Conservation (phyloP, 1,140 invertebrate genomes). For the Ceratosolen solmsi region DNA sequence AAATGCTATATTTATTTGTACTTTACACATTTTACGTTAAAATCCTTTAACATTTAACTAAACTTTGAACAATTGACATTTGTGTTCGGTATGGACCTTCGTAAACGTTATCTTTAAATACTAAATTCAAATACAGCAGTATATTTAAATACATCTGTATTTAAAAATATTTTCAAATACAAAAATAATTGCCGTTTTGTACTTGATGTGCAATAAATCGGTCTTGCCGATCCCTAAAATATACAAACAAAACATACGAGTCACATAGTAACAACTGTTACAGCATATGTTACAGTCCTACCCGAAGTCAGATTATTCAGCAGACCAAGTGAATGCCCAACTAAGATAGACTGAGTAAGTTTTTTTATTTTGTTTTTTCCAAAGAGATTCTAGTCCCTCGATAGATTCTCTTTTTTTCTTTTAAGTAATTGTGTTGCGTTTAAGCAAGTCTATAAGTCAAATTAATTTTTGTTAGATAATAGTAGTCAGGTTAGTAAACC, state of each 20-base stretch:
- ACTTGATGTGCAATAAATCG: not conserved
- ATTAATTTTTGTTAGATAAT: slow-evolving; percentile 21
- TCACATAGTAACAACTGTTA: slow-evolving; percentile 41
- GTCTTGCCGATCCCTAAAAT: slow-evolving; percentile 47
- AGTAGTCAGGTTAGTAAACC: slow-evolving; percentile 32
- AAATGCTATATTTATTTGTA: too few relatives aligned
- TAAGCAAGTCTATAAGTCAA: slow-evolving; percentile 12
- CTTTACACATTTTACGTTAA: too few relatives aligned
- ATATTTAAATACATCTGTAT: slow-evolving; percentile 28
- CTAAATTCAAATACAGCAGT: slow-evolving; percentile 26
- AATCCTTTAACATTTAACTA: too few relatives aligned
- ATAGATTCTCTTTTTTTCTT: slow-evolving; percentile 2
- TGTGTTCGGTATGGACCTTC: too few relatives aligned
- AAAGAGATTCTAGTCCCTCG: slow-evolving; percentile 14
- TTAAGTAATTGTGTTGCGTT: not conserved
- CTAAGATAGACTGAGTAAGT: slow-evolving; percentile 31
- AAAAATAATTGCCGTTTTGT: not conserved
- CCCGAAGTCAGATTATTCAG: slow-evolving; percentile 29
- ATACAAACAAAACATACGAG: slow-evolving; percentile 28
- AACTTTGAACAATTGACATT: too few relatives aligned
- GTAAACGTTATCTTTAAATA: slow-evolving; percentile 27
- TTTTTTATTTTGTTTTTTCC: too few relatives aligned
- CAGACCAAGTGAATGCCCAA: slow-evolving; percentile 71
- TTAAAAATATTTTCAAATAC: slow-evolving; percentile 37
- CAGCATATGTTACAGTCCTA: slow-evolving; percentile 44